A percentile compares a stretch with the other conserved stretches of the same genome.
These are phyloP conservation scores for Cephus cinctus DNA, from an alignment of 1,140 invertebrate species.

Conservation along the genomic window DNA sequence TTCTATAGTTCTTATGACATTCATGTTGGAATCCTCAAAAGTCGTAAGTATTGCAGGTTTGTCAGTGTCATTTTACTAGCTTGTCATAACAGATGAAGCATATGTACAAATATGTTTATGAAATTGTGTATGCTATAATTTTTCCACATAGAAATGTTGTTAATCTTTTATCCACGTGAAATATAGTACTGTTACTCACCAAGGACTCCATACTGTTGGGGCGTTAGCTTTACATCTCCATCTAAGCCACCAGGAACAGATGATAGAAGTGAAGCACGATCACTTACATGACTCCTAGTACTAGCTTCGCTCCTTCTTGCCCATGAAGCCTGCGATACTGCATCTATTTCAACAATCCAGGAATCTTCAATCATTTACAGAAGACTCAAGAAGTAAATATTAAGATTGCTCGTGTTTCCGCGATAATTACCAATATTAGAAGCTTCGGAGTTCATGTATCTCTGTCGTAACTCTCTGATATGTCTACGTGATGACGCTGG, in stretches of 20 bases:
- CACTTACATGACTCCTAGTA: conserved; percentile 50
- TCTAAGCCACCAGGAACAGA: conserved; percentile 48
- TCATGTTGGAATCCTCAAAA: conserved; percentile 5
- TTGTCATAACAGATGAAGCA: no score
- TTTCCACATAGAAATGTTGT: neutral
- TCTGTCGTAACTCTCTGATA: conserved; percentile 42
- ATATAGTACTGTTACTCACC: conserved; percentile 38
- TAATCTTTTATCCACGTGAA: neutral
- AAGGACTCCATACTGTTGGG: conserved; percentile 54
- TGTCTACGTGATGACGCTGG: conserved; percentile 36
- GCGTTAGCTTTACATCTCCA: conserved; percentile 47
- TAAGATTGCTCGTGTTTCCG: neutral
- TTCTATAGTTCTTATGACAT: conserved; percentile 13
- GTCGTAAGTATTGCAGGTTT: conserved; percentile 17
- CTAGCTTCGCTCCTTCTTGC: conserved; percentile 52
- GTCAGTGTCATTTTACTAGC: no score
- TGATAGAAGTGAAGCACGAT: conserved; percentile 48
- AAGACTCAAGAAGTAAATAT: neutral
- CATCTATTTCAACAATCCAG: conserved; percentile 32
- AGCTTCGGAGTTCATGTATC: conserved; percentile 40
- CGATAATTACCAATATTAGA: conserved; percentile 51
- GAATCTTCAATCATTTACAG: neutral
- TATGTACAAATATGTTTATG: no score
- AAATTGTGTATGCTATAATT: neutral
- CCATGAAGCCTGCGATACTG: conserved; percentile 51